These are phyloP conservation scores for Chymomyza caudatula DNA, from an alignment of 2,888 invertebrate species.

Conservation along the genomic window DNA sequence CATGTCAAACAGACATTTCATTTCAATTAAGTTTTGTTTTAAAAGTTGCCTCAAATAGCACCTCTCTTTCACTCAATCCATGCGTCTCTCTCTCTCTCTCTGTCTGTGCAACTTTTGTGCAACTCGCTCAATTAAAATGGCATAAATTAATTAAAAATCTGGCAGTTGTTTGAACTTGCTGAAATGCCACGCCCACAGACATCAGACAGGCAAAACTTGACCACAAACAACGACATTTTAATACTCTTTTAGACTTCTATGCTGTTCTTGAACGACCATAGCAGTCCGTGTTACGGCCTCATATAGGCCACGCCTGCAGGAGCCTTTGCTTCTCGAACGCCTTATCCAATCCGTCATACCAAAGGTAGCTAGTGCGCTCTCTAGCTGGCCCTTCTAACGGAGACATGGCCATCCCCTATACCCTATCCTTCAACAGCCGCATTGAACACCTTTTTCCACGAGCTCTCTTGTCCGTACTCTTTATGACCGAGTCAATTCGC, in stretches of 20 bases:
- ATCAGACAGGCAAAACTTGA: neutral
- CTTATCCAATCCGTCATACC: too few relatives aligned
- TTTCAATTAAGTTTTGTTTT: slow-evolving; percentile 67
- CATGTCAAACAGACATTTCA: slow-evolving; percentile 70
- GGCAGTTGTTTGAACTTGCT: neutral
- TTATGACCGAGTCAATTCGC: too few relatives aligned
- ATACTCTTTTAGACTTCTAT: neutral
- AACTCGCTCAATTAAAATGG: slow-evolving; percentile 12
- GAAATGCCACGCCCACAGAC: slow-evolving; percentile 2
- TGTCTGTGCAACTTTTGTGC: slow-evolving; percentile 7
- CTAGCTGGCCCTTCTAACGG: too few relatives aligned
- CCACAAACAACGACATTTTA: neutral
- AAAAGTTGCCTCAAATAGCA: neutral
- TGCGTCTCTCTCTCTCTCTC: neutral
- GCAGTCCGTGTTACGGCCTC: too few relatives aligned
- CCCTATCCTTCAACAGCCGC: too few relatives aligned
- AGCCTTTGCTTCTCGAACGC: too few relatives aligned
- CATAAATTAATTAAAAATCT: slow-evolving; percentile 50
- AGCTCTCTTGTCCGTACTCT: too few relatives aligned
- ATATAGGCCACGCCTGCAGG: too few relatives aligned
- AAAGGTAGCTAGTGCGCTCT: too few relatives aligned
- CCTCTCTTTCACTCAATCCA: neutral
- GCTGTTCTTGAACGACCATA: too few relatives aligned
- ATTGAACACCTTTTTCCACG: too few relatives aligned
- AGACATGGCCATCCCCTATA: too few relatives aligned